A percentile compares a stretch with the other conserved stretches of the same genome.
phyloP scores from a whole-genome alignment of 1,140 invertebrate species.

The Polyergus mexicanus region DNA sequence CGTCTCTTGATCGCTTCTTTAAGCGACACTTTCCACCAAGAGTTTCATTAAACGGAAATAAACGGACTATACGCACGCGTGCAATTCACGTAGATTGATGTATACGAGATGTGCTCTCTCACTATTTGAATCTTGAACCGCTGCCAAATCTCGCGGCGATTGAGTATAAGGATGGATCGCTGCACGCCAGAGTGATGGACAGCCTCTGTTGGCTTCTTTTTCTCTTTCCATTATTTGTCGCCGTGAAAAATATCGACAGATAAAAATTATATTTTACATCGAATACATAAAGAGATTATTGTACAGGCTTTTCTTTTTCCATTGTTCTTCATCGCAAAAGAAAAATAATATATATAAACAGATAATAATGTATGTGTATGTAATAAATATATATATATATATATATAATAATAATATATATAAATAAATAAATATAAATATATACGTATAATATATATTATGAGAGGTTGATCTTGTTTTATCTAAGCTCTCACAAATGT shows the following conservation, averaged over 20 bases:
- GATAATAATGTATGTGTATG: no score
- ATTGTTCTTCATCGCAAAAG: neutral
- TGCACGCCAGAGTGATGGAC: slow-evolving; percentile 23
- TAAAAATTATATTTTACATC: neutral
- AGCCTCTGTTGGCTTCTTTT: slow-evolving; percentile 3
- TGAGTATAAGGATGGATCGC: slow-evolving; percentile 32
- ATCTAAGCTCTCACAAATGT: neutral
- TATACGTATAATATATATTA: no score
- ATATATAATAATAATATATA: no score
- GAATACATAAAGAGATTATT: neutral
- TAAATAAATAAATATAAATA: no score
- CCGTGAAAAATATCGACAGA: neutral
- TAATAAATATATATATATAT: no score
- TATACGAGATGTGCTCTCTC: slow-evolving; percentile 10
- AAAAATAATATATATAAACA: neutral
- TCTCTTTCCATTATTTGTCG: neutral
- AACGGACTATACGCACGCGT: slow-evolving; percentile 12
- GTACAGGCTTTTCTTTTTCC: neutral
- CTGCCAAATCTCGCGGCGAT: slow-evolving; percentile 31
- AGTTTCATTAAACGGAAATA: slow-evolving; percentile 53
- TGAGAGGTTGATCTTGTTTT: neutral
- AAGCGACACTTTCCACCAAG: neutral
- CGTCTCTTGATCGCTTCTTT: neutral
- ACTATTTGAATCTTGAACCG: slow-evolving; percentile 12
- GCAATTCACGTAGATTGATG: slow-evolving; percentile 13